Base-by-base conservation (phyloP, 2,888 invertebrate genomes). In the Oscheius sp. region DNA sequence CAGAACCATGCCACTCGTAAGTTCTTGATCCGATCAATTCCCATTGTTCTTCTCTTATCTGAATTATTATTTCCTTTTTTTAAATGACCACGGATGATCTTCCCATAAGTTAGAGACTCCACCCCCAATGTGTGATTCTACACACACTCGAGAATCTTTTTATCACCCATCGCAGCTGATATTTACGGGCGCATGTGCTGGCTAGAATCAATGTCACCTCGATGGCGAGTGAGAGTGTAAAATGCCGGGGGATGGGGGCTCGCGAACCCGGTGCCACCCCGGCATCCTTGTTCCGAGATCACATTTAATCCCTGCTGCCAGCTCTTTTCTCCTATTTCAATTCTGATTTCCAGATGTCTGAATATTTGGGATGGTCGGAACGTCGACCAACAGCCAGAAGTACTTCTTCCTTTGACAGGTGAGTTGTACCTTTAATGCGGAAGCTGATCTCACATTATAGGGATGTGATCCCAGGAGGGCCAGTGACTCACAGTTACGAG, bases 291-390 rank as follows among this genome's bases (percentile, higher is more conserved):
- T 35, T 35, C 35, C 35, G 35, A 35, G 29, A 58, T 72, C 72
- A 68, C 69, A 74, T 70, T 52, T 72, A 27, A 23, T 23, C 45
- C 53, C 53, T 56, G 58, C 73, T 53, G 46, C 61, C n/a, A 12
- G n/a, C 49, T 46, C 35, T 35, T 35, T 35, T 35, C 35, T 9
- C 9, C 35, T 3, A 9, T 9, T 35, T 35, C 9, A 35, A 9
- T 35, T 35, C 3, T 13, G 3, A 3, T 55, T 61, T 66, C 6
- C 35, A 46, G 61, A 85, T 84, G 85, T 86, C 86, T 21, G 85
- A 85, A 61, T 86, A 86, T 71, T 75, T 86, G 25, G 86, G 85
- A n/a, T 86, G 86, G 86, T 69, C 72, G 13, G 81, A 87, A 29
- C 78, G 84, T 9, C 80, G 81, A 41, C 84, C 85, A 13, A 72